Evolutionary conservation across 2,113 vertebrate genomes (phyloP).

Genomic region (Pheucticus melanocephalus): DNA sequence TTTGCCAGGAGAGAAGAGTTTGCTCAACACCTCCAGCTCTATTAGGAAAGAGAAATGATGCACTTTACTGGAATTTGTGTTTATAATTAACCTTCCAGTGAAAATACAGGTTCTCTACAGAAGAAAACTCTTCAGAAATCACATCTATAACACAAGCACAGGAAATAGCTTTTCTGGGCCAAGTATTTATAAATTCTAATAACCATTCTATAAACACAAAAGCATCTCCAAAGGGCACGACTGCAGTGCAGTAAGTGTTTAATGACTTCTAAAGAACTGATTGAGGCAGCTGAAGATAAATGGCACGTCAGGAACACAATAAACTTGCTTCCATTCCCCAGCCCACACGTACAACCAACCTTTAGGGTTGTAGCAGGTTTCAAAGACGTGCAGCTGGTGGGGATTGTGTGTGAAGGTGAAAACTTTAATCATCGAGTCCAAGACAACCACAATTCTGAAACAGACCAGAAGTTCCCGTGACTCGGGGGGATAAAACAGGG

Average conservation of each 20-base stretch:
- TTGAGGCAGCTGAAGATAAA: neutral
- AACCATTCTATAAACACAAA: neutral
- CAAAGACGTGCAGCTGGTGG: slow-evolving; percentile 97
- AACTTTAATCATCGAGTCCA: slow-evolving; percentile 99
- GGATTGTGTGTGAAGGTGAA: slow-evolving; percentile 99
- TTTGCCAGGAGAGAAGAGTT: neutral
- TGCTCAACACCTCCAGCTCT: neutral
- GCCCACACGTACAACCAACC: slow-evolving; percentile 63
- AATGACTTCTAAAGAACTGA: neutral
- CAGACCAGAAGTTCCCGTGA: neutral
- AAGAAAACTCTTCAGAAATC: neutral
- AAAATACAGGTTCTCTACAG: neutral
- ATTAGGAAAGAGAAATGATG: neutral
- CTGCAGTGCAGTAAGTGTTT: neutral
- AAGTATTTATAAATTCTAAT: neutral
- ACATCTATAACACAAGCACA: neutral
- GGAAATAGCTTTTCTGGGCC: neutral
- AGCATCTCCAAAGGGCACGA: neutral
- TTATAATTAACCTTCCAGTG: neutral
- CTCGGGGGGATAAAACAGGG: neutral
- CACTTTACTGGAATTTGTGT: neutral
- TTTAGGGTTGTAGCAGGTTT: slow-evolving; percentile 99
- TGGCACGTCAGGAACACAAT: neutral
- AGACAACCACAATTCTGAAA: slow-evolving; percentile 93
- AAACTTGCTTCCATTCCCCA: neutral